phyloP scores from a whole-genome alignment of 1,140 invertebrate genomes.

The Eciton burchellii region DNA sequence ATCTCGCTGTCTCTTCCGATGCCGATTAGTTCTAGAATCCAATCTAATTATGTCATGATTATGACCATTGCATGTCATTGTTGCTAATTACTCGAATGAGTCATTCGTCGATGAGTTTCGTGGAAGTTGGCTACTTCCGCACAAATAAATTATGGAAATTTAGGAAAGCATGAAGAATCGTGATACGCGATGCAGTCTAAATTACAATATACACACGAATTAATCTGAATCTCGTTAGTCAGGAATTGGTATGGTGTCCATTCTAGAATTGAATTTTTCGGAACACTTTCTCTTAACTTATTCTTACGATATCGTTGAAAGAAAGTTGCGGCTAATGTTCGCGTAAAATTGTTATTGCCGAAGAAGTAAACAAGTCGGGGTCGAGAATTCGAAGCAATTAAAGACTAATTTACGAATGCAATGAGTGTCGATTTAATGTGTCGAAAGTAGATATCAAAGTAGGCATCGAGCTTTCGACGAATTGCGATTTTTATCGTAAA shows the following conservation, averaged over 20 bases:
- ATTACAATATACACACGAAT: too few species aligned
- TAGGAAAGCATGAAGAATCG: too few species aligned
- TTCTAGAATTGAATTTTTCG: neutral
- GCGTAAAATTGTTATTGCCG: neutral
- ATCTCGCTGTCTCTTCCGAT: neutral
- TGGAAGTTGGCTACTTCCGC: neutral
- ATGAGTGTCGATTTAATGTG: constrained; percentile 25
- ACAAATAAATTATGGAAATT: neutral
- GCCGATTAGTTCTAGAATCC: neutral
- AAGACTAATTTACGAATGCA: neutral
- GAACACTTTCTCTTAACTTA: neutral
- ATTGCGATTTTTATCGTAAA: constrained; percentile 43
- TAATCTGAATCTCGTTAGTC: neutral
- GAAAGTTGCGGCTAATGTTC: neutral
- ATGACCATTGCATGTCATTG: too few species aligned
- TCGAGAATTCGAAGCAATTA: constrained; percentile 21
- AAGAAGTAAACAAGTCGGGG: neutral
- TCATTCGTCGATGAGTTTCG: too few species aligned
- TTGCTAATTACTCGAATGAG: too few species aligned
- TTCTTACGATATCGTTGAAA: neutral
- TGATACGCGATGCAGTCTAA: too few species aligned
- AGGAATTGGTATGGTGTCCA: neutral
- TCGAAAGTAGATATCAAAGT: constrained; percentile 11
- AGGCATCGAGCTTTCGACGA: constrained; percentile 36
- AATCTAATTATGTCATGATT: neutral